phyloP scores from a whole-genome alignment of 1,140 invertebrate genomes.

The Leptinotarsa texana region DNA sequence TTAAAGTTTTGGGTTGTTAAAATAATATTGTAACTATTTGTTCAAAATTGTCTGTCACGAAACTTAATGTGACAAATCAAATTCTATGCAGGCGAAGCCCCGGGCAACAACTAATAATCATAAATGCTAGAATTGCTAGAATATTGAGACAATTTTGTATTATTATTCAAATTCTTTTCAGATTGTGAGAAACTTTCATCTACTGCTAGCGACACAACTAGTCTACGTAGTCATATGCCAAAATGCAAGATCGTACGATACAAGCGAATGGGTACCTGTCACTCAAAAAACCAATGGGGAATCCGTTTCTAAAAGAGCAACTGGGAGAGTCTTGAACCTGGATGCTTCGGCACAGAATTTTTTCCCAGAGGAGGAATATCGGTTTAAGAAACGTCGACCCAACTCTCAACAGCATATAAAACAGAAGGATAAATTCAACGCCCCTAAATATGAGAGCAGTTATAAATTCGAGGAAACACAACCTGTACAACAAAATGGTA shows the following conservation, averaged over 20 bases:
- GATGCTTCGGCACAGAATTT: constrained; percentile 52
- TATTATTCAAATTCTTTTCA: constrained; percentile 34
- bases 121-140: too few relatives aligned
- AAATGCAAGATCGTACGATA: constrained; percentile 45
- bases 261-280: constrained; percentile 52
- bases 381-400: constrained; percentile 29
- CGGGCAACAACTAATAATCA: too few relatives aligned
- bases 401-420: constrained; percentile 28
- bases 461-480: constrained; percentile 43
- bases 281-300: constrained; percentile 34
- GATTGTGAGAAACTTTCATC: constrained; percentile 40
- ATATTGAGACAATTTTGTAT: too few relatives aligned
- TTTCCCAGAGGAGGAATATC: constrained; percentile 55
- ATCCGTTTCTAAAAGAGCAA: constrained; percentile 41
- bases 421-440: constrained; percentile 38
- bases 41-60: too few relatives aligned
- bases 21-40: too few relatives aligned
- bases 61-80: too few relatives aligned
- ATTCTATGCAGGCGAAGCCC: too few relatives aligned
- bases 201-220: constrained; percentile 27
- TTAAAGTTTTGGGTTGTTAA: too few relatives aligned
- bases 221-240: constrained; percentile 30
- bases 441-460: constrained; percentile 35
- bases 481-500: constrained; percentile 28
- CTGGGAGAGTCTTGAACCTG: constrained; percentile 59